A percentile compares a stretch with the other conserved stretches of the same genome.
Evolutionary conservation across 2,797 vertebrate genomes (phyloP).

Genomic region (Lophotriccus pileatus): DNA sequence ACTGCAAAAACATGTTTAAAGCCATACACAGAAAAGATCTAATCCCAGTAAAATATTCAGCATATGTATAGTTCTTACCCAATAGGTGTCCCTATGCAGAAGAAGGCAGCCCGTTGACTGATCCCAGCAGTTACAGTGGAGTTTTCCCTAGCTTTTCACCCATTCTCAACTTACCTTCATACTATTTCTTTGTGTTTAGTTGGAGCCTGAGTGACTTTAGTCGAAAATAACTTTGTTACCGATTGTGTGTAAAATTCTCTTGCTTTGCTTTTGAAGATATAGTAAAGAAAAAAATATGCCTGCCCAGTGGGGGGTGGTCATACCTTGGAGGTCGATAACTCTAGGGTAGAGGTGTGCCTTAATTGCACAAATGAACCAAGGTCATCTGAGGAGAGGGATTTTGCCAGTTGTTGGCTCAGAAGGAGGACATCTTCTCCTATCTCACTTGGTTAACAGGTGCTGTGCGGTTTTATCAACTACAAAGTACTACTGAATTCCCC

Average conservation of each 20-base stretch:
- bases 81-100: not conserved
- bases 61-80: not conserved
- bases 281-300: not conserved
- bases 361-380: not conserved
- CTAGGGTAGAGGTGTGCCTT: not conserved
- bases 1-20: not conserved
- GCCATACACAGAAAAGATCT: not conserved
- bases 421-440: not conserved
- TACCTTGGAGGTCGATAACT: not conserved
- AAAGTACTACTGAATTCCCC: not conserved
- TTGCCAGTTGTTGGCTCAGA: not conserved
- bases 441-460: not conserved
- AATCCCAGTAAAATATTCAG: not conserved
- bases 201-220: not conserved
- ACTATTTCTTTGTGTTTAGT: not conserved
- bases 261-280: not conserved
- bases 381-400: not conserved
- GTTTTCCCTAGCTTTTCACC: not conserved
- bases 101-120: not conserved
- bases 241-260: not conserved
- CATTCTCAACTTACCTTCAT: not conserved
- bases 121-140: not conserved
- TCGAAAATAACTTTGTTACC: not conserved
- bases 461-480: not conserved
- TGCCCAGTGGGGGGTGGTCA: not conserved